Evolutionary conservation across 2,797 vertebrate species (phyloP).

Genomic region (Cossypha caffra): DNA sequence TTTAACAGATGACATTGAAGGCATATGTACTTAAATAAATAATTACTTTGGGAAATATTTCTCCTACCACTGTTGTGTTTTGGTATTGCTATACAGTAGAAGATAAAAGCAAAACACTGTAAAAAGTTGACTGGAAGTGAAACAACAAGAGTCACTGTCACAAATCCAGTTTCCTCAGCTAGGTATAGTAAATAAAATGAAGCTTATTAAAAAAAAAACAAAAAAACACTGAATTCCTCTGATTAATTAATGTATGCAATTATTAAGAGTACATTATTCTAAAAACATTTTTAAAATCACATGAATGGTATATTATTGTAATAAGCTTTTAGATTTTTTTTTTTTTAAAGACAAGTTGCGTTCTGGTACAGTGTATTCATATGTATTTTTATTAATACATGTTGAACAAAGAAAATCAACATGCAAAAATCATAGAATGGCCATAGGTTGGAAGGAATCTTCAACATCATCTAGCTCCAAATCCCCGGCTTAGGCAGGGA

Average conservation of each 20-base stretch:
- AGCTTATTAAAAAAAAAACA: not conserved
- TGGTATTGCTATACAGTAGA: not conserved
- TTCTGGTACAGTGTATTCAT: not conserved
- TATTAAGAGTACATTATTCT: not conserved
- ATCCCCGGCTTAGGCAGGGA: no score
- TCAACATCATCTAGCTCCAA: not conserved
- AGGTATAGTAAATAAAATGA: not conserved
- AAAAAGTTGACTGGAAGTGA: not conserved
- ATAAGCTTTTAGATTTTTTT: not conserved
- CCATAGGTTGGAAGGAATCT: not conserved
- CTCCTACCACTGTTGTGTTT: accelerated
- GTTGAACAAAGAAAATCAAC: not conserved
- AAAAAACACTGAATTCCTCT: not conserved
- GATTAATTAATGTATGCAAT: not conserved
- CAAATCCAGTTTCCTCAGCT: not conserved
- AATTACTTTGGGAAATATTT: not conserved
- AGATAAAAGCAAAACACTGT: not conserved
- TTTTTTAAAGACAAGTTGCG: not conserved
- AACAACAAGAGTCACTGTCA: not conserved
- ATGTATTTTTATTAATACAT: not conserved
- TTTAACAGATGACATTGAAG: accelerated
- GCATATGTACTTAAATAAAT: not conserved
- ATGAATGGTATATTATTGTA: not conserved
- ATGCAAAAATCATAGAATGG: not conserved
- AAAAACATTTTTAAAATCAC: not conserved